phyloP scores from a whole-genome alignment of 2,113 vertebrate species.

The Brachypodius melanocephalos region DNA sequence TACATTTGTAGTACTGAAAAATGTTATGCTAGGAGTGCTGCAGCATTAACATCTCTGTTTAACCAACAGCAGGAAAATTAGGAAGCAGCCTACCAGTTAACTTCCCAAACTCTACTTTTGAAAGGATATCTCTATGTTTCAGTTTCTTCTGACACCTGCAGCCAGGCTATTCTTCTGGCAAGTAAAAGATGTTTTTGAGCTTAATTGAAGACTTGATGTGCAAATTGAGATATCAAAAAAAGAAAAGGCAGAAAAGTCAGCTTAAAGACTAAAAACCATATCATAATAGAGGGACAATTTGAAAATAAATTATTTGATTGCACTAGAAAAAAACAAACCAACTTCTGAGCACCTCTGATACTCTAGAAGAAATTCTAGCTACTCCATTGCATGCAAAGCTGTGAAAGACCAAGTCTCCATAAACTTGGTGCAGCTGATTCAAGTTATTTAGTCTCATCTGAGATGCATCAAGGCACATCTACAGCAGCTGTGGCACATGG shows the following conservation, averaged over 20 bases:
- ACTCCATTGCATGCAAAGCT: neutral
- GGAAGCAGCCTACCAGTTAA: neutral
- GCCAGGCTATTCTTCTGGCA: neutral
- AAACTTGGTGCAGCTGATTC: neutral
- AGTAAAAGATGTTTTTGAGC: neutral
- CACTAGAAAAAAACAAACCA: neutral
- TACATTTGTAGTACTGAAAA: neutral
- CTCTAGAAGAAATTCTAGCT: neutral
- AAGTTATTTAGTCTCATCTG: neutral
- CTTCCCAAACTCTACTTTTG: neutral
- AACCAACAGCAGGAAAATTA: neutral
- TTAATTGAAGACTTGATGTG: neutral
- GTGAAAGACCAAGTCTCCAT: neutral
- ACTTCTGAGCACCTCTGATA: neutral
- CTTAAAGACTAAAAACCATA: neutral
- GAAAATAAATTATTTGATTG: neutral
- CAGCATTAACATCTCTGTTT: neutral
- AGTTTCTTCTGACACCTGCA: neutral
- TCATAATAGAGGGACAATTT: neutral
- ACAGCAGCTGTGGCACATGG: neutral
- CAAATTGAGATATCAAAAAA: neutral
- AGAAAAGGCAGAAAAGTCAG: neutral
- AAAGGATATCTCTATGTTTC: neutral
- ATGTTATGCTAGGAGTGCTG: neutral
- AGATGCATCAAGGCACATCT: neutral